These are phyloP conservation scores for Caiman crocodilus DNA, from an alignment of 2,797 vertebrate genomes.

Conservation along the genomic window DNA sequence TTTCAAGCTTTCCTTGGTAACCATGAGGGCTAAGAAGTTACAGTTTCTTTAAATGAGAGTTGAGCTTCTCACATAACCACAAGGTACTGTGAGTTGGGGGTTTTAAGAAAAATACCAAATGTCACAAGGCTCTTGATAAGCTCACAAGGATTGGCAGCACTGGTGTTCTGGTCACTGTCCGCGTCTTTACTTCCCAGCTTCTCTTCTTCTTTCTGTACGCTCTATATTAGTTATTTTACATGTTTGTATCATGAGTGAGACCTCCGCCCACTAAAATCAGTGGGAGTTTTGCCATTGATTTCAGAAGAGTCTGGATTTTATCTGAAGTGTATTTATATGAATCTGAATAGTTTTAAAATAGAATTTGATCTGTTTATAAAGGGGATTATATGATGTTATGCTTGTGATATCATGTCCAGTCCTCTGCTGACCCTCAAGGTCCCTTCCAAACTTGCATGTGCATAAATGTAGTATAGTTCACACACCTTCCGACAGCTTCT, in stretches of 20 bases:
- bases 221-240: fast-evolving
- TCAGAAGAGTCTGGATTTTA: neutral
- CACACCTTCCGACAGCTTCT: neutral
- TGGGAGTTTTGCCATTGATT: neutral
- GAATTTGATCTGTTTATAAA: no score
- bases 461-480: neutral
- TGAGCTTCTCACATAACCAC: neutral
- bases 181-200: neutral
- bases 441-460: neutral
- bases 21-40: neutral
- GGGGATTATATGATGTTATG: no score
- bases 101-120: neutral
- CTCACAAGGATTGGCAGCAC: neutral
- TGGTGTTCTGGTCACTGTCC: neutral
- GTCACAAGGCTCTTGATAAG: neutral
- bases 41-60: neutral
- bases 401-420: no score
- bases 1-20: neutral
- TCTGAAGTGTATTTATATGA: neutral
- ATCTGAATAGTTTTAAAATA: no score
- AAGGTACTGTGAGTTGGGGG: neutral
- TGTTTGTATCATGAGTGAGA: neutral
- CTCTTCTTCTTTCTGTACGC: neutral
- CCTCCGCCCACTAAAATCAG: fast-evolving
- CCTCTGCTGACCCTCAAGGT: no score